phyloP scores from a whole-genome alignment of 1,140 invertebrate genomes.

The Tigriopus japonicus region DNA sequence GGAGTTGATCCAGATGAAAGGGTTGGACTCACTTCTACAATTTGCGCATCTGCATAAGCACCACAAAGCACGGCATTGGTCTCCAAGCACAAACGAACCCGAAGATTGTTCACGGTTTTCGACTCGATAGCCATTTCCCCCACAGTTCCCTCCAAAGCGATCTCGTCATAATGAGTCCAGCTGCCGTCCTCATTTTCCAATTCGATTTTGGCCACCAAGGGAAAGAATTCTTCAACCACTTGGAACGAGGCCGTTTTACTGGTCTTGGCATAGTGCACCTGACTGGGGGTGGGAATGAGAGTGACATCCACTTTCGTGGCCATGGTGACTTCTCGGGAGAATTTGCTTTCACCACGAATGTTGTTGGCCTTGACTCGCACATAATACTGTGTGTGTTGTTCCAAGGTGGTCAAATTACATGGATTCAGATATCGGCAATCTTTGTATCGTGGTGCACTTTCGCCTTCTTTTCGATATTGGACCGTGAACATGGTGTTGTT shows the following conservation, averaged over 20 bases:
- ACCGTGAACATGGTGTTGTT: slow-evolving; percentile 67
- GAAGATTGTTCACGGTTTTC: slow-evolving; percentile 29
- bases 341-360: slow-evolving; percentile 59
- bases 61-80: slow-evolving; percentile 57
- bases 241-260: slow-evolving; percentile 50
- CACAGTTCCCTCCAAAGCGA: slow-evolving; percentile 28
- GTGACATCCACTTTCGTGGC: slow-evolving; percentile 55
- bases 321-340: slow-evolving; percentile 53
- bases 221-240: slow-evolving; percentile 33
- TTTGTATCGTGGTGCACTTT: slow-evolving; percentile 55
- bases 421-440: slow-evolving; percentile 55
- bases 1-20: slow-evolving; percentile 55
- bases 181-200: slow-evolving; percentile 5
- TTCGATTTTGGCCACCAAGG: slow-evolving; percentile 40
- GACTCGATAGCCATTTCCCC: slow-evolving; percentile 28
- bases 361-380: slow-evolving; percentile 60
- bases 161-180: slow-evolving; percentile 39
- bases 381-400: slow-evolving; percentile 39
- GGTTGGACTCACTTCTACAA: slow-evolving; percentile 40
- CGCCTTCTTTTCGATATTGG: slow-evolving; percentile 28
- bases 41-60: slow-evolving; percentile 48
- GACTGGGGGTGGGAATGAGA: slow-evolving; percentile 48
- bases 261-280: slow-evolving; percentile 58
- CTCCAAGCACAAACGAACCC: slow-evolving; percentile 54
- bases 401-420: slow-evolving; percentile 60